Base-by-base conservation (phyloP, 1,140 invertebrate species). In the Lasioglossum baleicum region DNA sequence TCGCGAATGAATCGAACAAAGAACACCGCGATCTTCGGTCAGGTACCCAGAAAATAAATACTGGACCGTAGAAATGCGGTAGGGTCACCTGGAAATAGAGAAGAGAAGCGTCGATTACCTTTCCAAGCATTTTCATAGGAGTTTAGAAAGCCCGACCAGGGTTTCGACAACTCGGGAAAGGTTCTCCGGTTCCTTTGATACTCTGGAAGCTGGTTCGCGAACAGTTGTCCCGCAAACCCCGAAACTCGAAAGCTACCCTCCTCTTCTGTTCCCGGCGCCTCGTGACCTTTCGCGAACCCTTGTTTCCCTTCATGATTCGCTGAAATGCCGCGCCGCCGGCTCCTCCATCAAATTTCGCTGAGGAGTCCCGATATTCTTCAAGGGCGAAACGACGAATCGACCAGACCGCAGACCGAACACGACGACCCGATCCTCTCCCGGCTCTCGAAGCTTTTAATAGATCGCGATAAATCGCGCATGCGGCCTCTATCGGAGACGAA, bases 391-490 rank as follows among this genome's bases (percentile, higher is more conserved):
- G 15, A 1, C 51, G 51, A 15, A 53, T 53, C 51, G 13, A 48
- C 44, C 44, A 48, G 44, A 48, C 44, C 10, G 44, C 13, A 3
- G 10, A 48, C 44, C 8, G 44, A 8, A 10, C 11, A 10, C 11
- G 8, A 10, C 44, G 44, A 44, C 44, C 8, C 10, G 44, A 48
- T 48, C 77, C 85, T 77, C 60, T 77, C 60, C 70, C 68, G 35
- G 72, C 81, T 81, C 81, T 83, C 31, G 65, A 83, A 2, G 81
- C 81, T 86, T 86, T 86, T 86, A 83, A 86, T 86, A 86, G 74
- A 63, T 10, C 60, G 10, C 40, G 44, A 77, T 85, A 85, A 86
- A 86, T 75, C 75, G 66, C 75, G 26, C 51, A 63, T 75, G 80
- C 51, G 2, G 40, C 40, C 48, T 63, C 51, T 42, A 84, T 85